A percentile compares a stretch with the other conserved stretches of the same genome.
Evolutionary conservation across 2,113 vertebrate species (phyloP).

Genomic region (Tyto alba): DNA sequence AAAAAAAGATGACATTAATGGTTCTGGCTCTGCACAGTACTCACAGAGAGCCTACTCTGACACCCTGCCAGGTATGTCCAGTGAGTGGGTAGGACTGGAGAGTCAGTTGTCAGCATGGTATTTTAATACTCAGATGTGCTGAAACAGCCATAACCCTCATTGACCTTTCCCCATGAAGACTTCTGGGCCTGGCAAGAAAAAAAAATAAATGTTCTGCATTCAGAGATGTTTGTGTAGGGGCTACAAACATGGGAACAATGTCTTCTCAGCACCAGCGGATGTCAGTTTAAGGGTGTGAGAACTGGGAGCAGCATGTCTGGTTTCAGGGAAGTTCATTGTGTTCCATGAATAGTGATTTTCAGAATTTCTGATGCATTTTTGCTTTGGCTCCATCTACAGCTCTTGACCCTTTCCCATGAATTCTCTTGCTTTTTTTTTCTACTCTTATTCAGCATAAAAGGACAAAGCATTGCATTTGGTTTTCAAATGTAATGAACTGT

Average conservation of each 20-base stretch:
- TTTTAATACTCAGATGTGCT: background rate
- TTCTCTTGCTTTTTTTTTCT: background rate
- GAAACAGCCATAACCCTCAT: background rate
- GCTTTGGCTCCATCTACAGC: background rate
- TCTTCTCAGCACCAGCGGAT: background rate
- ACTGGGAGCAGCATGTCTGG: background rate
- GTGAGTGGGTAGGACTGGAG: background rate
- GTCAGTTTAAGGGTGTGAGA: background rate
- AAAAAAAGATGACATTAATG: background rate
- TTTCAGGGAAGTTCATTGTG: background rate
- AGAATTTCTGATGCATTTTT: background rate
- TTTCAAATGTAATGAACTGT: background rate
- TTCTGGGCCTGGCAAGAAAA: background rate
- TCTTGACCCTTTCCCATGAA: background rate
- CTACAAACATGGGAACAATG: background rate
- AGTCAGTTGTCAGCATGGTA: background rate
- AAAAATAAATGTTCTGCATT: background rate
- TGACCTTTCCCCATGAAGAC: rapidly evolving
- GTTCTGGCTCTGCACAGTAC: background rate
- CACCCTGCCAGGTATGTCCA: background rate
- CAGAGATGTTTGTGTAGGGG: background rate
- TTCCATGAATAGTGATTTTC: background rate
- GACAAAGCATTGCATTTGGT: background rate
- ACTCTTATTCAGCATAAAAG: background rate
- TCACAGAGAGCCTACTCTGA: background rate